Evolutionary conservation across 2,888 invertebrate species (phyloP), one percentile per base, ranked within the genome.

Genomic region (Athrips mouffetella): DNA sequence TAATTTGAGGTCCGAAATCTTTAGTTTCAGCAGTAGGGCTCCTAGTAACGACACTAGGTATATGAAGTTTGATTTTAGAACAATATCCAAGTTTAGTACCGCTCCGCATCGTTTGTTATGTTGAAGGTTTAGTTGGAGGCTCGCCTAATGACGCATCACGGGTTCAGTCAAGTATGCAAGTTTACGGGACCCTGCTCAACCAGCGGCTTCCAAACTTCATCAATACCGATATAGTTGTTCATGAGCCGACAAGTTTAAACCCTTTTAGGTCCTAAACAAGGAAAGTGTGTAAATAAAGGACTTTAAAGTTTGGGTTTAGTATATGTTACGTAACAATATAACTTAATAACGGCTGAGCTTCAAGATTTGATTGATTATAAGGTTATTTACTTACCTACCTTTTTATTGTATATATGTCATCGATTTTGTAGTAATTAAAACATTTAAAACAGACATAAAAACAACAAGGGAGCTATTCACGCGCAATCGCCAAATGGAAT

Each of bases 191-290:
- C 25, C 11, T 21, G 11, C 40, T 23, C 23, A 16, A 16, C 18
- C 20, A 2, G 13, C 15, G 29, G 27, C 37, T 35, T n/a, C n/a
- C 10, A 29, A 46, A 37, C 27, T 46, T 20, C 46, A 46, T 46
- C 37, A 37, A 46, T 46, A 37, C 20, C 37, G 37, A 20, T 46
- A 29, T 46, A 37, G 37, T 37, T 31, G 1, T 20, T n/a, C 8
- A 40, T 8, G 40, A 29, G 16, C 33, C 33, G 33, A 33, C 11
- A 25, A 27, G 23, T 37, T 35, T 37, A 27, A n/a, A 37, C 35
- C 46, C 46, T 27, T 46, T 45, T 18, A 29, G 46, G 37, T 37
- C 46, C 37, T 46, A 46, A 46, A 46, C 46, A 37, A 46, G 46
- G 23, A 13, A 3, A 13, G 18, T 11, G 20, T 8, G 15, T 18